phyloP scores from a whole-genome alignment of 2,113 vertebrate species.

The Meleagris gallopavo region DNA sequence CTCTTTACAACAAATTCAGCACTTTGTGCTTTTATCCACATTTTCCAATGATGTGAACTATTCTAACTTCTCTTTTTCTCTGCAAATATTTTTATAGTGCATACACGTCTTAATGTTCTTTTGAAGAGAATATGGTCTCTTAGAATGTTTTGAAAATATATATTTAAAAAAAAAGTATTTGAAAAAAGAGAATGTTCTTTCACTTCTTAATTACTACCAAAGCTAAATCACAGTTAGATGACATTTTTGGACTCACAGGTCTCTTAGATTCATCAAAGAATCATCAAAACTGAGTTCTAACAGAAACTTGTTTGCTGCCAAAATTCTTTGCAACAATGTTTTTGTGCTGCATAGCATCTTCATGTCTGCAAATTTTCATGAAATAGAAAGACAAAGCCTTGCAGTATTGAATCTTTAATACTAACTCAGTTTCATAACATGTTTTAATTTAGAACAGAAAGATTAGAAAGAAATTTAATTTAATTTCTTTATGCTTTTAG shows the following conservation, averaged over 20 bases:
- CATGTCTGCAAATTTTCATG: slow-evolving; percentile 34
- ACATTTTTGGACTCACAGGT: slow-evolving; percentile 59
- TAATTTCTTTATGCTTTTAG: not conserved
- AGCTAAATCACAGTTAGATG: slow-evolving; percentile 62
- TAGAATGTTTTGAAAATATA: slow-evolving; percentile 47
- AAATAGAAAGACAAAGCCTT: slow-evolving; percentile 50
- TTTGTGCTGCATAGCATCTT: slow-evolving; percentile 47
- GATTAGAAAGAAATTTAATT: not conserved
- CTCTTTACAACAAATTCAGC: not conserved
- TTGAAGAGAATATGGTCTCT: slow-evolving; percentile 16
- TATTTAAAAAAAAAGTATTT: slow-evolving; percentile 29
- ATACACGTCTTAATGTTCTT: not conserved
- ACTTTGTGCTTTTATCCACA: not conserved
- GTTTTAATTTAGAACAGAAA: not conserved
- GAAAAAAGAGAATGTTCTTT: not conserved
- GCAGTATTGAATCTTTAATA: slow-evolving; percentile 15
- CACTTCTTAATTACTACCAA: slow-evolving; percentile 67
- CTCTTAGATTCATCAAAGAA: slow-evolving; percentile 48
- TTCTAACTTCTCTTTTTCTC: not conserved
- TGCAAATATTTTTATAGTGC: not conserved
- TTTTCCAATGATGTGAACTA: no score
- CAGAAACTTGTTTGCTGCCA: slow-evolving; percentile 36
- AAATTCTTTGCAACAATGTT: slow-evolving; percentile 33
- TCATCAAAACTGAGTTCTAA: slow-evolving; percentile 64
- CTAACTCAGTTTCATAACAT: not conserved